Evolutionary conservation across 2,113 vertebrate genomes (phyloP), one percentile per base, ranked within the genome.

Genomic region (Poicephalus gulielmi): DNA sequence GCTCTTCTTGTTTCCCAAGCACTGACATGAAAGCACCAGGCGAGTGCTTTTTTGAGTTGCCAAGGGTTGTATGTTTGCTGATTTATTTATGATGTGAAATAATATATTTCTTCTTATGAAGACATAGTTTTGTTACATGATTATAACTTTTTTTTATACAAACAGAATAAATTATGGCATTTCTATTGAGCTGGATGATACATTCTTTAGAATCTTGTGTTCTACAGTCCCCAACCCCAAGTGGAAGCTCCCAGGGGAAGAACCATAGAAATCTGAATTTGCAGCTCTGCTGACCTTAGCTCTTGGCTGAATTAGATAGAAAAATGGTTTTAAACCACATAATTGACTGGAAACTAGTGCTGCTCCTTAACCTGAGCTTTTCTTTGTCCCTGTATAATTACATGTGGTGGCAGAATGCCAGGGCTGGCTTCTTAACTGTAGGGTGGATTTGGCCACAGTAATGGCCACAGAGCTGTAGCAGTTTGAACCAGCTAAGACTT

Each of bases 1-100:
- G 96, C 97, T 97, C 90, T 96, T 89, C 86, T 82, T 84, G 92
- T 97, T 95, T 95, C 90, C 95, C 81, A 96, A 96, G 97, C 98
- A 98, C 97, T 98, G 98, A 97, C 95, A 46, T 96, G 92, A 98
- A 97, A 97, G 96, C 98, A 97, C 97, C 97, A 97, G 98, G 90
- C 81, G 90, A 92, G 85, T 96, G 87, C 93, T 97, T 97, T 97
- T 96, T 96, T 98, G 96, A 96, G 97, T 97, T 98, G 97, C 95
- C 96, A 95, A 97, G 96, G 90, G 97, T 98, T 98, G 77, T 98
- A 97, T 96, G 98, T 98, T 98, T 97, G 97, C 96, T 92, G 96
- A 94, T 97, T 97, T 98, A 98, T 98, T 98, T 98, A 98, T 98
- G 96, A 98, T 96, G 97, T 96, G 97, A 98, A 98, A 98, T 98